These are phyloP conservation scores for Lutjanus argentimaculatus DNA, from an alignment of 2,797 vertebrate species.

Conservation along the genomic window DNA sequence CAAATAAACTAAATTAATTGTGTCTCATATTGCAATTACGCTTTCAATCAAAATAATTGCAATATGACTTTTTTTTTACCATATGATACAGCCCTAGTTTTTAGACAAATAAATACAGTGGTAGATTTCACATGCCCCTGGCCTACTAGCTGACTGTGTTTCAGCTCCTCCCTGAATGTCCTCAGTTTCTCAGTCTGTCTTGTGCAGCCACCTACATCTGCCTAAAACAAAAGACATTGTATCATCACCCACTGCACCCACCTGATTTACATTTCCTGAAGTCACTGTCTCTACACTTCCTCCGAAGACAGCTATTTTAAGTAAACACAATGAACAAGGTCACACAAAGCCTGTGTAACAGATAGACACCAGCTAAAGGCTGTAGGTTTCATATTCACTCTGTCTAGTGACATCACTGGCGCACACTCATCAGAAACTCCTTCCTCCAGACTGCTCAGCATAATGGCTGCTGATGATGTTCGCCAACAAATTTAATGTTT, in stretches of 20 bases:
- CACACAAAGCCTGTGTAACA: neutral
- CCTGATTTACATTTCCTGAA: neutral
- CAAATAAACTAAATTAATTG: too few species aligned
- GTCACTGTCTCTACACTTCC: neutral
- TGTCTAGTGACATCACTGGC: conserved; percentile 13
- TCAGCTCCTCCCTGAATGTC: neutral
- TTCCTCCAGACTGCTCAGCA: neutral
- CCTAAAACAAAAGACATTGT: neutral
- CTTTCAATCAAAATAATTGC: too few species aligned
- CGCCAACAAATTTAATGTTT: neutral
- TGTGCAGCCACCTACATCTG: neutral
- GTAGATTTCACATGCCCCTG: neutral
- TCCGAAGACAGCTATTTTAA: neutral
- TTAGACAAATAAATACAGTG: neutral
- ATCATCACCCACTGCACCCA: neutral
- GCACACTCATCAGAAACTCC: conserved; percentile 9
- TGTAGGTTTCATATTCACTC: neutral
- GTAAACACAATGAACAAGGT: conserved; percentile 20
- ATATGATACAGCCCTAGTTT: too few species aligned
- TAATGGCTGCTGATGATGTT: conserved; percentile 1
- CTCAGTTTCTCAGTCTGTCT: neutral
- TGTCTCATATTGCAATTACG: too few species aligned
- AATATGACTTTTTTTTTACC: too few species aligned
- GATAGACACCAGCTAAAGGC: neutral
- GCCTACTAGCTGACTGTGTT: neutral